phyloP scores from a whole-genome alignment of 2,888 invertebrate genomes.

The Stegana nigrithorax region DNA sequence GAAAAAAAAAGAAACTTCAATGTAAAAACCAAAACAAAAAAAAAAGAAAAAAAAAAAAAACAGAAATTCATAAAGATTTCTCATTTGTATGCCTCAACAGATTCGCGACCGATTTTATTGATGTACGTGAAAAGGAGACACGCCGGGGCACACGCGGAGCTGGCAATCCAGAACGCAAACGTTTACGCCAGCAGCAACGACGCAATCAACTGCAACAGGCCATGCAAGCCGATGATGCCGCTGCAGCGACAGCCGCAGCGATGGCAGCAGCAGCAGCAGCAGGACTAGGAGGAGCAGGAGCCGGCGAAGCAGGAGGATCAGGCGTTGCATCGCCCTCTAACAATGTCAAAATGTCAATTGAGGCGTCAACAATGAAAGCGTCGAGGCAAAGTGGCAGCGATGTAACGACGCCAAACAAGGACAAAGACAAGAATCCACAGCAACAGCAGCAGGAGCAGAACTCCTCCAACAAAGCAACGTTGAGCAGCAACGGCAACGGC shows the following conservation, averaged over 20 bases:
- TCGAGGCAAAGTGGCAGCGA: constrained; percentile 21
- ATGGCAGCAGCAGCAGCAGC: constrained; percentile 30
- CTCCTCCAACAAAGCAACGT: too few species aligned
- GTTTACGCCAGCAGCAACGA: constrained; percentile 38
- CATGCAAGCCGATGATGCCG: constrained; percentile 49
- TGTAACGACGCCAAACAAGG: constrained; percentile 13
- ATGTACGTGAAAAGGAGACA: constrained; percentile 90
- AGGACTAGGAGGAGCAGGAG: constrained; percentile 38
- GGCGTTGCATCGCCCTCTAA: constrained; percentile 29
- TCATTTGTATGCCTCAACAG: constrained; percentile 67
- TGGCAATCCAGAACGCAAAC: constrained; percentile 51
- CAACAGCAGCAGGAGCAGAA: constrained; percentile 10
- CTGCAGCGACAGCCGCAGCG: constrained; percentile 24
- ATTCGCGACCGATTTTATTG: constrained; percentile 94
- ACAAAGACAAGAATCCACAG: constrained; percentile 20
- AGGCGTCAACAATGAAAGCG: constrained; percentile 26
- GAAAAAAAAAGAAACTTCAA: not conserved
- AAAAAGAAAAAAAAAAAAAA: not conserved
- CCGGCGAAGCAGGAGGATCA: constrained; percentile 21
- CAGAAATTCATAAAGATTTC: constrained; percentile 2
- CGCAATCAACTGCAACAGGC: constrained; percentile 41
- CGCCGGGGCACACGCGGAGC: constrained; percentile 82
- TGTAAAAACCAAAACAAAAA: not conserved
- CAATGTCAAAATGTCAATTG: constrained; percentile 34
- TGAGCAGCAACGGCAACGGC: constrained; percentile 24